Percentiles rank a stretch among this genome's conserved stretches.
Conservation (phyloP, 2,113 vertebrate genomes). For the Tringa solitaria region DNA sequence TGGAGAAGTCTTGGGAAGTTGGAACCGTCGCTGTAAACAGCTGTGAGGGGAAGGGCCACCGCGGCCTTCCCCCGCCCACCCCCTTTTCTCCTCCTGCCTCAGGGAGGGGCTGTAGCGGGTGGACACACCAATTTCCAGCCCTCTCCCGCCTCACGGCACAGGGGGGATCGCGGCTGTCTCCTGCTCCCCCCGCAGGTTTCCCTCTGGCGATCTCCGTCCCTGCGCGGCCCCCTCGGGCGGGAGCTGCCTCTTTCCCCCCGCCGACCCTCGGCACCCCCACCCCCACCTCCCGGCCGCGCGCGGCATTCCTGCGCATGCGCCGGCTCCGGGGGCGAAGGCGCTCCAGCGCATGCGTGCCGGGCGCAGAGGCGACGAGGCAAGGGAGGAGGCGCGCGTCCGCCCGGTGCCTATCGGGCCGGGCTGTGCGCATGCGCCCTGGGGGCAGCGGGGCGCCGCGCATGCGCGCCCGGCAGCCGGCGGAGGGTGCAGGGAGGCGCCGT, state of each 20-base stretch:
- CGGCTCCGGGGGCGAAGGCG: neutral
- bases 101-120: accelerated
- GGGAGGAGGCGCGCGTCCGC: accelerated
- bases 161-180: accelerated
- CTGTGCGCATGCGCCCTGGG: neutral
- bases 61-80: accelerated
- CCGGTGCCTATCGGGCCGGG: accelerated
- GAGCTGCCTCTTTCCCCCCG: accelerated
- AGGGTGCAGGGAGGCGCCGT: accelerated
- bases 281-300: no score
- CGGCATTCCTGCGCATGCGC: neutral
- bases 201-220: no score
- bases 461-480: accelerated
- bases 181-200: accelerated
- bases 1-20: accelerated
- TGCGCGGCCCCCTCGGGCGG: no score
- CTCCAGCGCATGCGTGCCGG: accelerated
- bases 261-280: no score
- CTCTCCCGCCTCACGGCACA: accelerated
- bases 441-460: accelerated
- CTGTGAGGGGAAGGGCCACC: accelerated
- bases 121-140: accelerated
- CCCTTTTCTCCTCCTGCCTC: no score
- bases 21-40: no score
- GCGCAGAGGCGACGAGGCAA: accelerated